phyloP scores from a whole-genome alignment of 2,113 vertebrate species.

The Clarias batrachus region DNA sequence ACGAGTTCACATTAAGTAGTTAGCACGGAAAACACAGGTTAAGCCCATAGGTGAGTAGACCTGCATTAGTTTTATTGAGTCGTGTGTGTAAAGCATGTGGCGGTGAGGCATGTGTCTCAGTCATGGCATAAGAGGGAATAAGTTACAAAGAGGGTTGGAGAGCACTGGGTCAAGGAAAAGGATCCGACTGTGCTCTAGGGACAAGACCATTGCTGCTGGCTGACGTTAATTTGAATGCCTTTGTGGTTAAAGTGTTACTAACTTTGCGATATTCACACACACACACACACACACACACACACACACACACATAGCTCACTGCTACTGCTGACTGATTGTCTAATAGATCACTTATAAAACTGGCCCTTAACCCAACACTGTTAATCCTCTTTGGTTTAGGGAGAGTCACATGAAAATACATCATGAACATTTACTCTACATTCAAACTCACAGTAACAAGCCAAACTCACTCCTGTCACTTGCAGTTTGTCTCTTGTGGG shows the following conservation, averaged over 20 bases:
- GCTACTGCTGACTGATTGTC: background rate
- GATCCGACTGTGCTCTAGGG: background rate
- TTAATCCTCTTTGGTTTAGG: constrained; percentile 3
- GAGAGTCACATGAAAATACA: constrained; percentile 6
- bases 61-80: background rate
- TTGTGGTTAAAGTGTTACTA: constrained; percentile 16
- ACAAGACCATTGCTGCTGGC: constrained; percentile 30
- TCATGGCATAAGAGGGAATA: background rate
- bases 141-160: constrained; percentile 21
- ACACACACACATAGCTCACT: background rate
- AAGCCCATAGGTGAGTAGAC: background rate
- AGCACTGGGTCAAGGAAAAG: constrained; percentile 32
- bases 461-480: background rate
- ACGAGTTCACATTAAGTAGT: background rate
- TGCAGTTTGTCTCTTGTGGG: background rate
- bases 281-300: constrained; percentile 16
- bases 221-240: constrained; percentile 30
- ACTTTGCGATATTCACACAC: constrained; percentile 15
- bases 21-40: background rate
- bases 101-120: background rate
- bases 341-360: constrained; percentile 18
- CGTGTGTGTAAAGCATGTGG: background rate
- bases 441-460: background rate
- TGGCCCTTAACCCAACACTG: constrained; percentile 2
- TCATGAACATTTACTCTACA: background rate